phyloP scores from a whole-genome alignment of 2,888 invertebrate genomes.

The Scrobipalpa atriplicella region DNA sequence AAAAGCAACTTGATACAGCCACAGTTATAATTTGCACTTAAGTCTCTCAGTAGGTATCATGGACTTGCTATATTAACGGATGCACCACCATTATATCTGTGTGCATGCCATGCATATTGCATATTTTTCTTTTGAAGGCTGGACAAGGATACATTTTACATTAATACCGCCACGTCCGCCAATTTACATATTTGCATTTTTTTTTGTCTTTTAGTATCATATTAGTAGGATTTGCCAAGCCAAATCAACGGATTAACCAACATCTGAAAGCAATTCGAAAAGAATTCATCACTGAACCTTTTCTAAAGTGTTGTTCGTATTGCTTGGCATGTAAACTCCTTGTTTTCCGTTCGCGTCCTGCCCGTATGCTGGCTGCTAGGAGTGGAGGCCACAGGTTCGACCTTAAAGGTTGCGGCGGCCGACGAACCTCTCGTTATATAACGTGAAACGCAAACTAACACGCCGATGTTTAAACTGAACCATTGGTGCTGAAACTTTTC shows the following conservation, averaged over 20 bases:
- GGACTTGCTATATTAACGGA: too few species aligned
- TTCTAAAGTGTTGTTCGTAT: neutral
- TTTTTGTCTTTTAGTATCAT: too few species aligned
- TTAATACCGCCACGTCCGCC: too few species aligned
- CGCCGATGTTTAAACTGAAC: slow-evolving; percentile 43
- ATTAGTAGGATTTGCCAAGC: too few species aligned
- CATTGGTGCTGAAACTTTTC: slow-evolving; percentile 44
- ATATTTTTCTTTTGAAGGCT: too few species aligned
- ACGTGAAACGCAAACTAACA: slow-evolving; percentile 63
- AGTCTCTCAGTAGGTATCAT: too few species aligned
- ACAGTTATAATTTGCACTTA: too few species aligned
- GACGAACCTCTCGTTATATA: slow-evolving; percentile 71
- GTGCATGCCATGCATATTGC: too few species aligned
- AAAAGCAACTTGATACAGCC: too few species aligned
- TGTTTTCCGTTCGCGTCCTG: slow-evolving; percentile 30
- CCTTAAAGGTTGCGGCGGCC: slow-evolving; percentile 76
- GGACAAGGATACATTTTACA: too few species aligned
- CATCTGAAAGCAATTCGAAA: neutral
- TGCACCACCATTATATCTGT: too few species aligned
- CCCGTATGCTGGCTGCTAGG: slow-evolving; percentile 48
- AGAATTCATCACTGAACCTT: neutral
- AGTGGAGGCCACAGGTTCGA: slow-evolving; percentile 62
- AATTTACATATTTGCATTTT: too few species aligned
- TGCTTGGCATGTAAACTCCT: neutral
- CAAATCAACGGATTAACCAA: neutral